Conservation (phyloP, 2,113 vertebrate genomes). For the Cryptotis parvus region DNA sequence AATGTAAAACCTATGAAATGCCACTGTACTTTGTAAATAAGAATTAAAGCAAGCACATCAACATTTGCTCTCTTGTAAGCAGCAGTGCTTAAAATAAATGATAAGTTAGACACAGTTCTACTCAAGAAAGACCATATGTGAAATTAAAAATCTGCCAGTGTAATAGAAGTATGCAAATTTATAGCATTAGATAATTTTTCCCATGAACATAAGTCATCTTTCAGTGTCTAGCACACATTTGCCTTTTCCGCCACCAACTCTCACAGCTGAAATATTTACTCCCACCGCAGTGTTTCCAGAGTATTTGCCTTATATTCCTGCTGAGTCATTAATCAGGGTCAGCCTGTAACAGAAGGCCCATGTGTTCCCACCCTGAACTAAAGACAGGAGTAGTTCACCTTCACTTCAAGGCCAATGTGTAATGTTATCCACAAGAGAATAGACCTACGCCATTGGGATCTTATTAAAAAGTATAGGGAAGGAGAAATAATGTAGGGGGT, state of each 20-base stretch:
- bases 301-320: not conserved
- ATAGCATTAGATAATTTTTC: slow-evolving; percentile 40
- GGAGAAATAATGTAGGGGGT: no score
- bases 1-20: slow-evolving; percentile 34
- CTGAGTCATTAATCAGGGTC: not conserved
- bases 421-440: not conserved
- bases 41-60: slow-evolving; percentile 30
- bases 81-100: slow-evolving; percentile 58
- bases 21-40: slow-evolving; percentile 16
- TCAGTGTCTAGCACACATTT: slow-evolving; percentile 15
- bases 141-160: slow-evolving; percentile 62
- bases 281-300: not conserved
- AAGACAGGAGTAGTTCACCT: not conserved
- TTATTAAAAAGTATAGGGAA: no score
- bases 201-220: slow-evolving; percentile 35
- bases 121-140: slow-evolving; percentile 41
- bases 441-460: not conserved
- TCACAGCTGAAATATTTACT: not conserved
- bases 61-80: slow-evolving; percentile 54
- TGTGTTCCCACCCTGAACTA: not conserved
- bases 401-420: not conserved
- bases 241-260: not conserved
- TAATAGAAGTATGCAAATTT: slow-evolving; percentile 43
- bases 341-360: not conserved
- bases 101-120: not conserved